Base-by-base conservation (phyloP, 2,113 vertebrate genomes). In the Strigops habroptila region DNA sequence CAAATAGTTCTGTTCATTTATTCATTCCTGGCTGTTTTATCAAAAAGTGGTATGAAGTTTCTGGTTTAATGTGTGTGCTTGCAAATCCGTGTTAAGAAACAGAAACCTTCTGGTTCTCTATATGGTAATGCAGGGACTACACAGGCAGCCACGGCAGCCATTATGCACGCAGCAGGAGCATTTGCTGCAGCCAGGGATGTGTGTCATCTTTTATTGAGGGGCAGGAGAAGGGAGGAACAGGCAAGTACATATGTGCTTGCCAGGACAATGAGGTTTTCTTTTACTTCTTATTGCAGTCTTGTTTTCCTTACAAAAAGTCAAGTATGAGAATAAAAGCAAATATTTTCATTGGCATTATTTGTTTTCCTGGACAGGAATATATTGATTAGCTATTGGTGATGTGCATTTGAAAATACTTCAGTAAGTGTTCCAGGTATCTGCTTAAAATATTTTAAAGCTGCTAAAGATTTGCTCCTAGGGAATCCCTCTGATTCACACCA, bases 11-110 rank as follows among this genome's bases (percentile, higher is more conserved):
- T 39, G 64, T 67, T 80, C 71, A 16, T 91, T 48, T 95, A 39
- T 51, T 86, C 80, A 85, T 95, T 97, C 94, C 67, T 93, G 81
- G 71, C 87, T 93, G 55, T 85, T 70, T 85, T 70, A 35, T 1
- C 82, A n/a, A 35, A 57, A 65, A 43, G 19, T 24, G 23, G 19
- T 22, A 4, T 14, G 62, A 62, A 67, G 77, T 25, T 30, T 78
- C 44, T 51, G 53, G 41, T 76, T 68, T 75, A 35, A 63, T 1
- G 8, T 35, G 30, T 4, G 2, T 23, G 28, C 76, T 39, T 55
- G 60, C 10, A 65, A 49, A 55, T 60, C 43, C n/a, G 2, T 3
- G 6, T 67, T 33, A 63, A 46, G 82, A 37, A 55, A 9, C 11
- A 14, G 92, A 74, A 84, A 37, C 71, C 43, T 82, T 7, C 33